These are phyloP conservation scores for Albula goreensis DNA, from an alignment of 2,113 vertebrate species.

Conservation along the genomic window DNA sequence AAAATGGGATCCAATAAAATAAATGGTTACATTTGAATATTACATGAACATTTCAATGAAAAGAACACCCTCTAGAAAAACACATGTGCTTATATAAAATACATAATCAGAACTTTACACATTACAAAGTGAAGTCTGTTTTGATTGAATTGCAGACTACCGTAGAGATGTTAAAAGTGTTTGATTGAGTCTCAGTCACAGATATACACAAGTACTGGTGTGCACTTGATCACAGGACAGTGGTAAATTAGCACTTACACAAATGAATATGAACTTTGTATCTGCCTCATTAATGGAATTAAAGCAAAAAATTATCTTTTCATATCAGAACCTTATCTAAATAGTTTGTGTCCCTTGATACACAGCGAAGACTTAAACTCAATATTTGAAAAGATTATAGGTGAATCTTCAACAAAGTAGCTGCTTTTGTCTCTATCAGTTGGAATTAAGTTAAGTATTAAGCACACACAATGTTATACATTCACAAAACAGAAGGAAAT, in stretches of 20 bases:
- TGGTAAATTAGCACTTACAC: conserved; percentile 67
- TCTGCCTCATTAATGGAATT: conserved; percentile 67
- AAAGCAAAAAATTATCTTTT: conserved; percentile 68
- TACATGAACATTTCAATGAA: no score
- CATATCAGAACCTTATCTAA: conserved; percentile 36
- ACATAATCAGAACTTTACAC: no score
- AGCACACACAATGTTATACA: conserved; percentile 58
- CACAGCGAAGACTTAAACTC: conserved; percentile 57
- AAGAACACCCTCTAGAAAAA: no score
- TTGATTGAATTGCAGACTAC: no score
- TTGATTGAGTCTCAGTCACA: no score
- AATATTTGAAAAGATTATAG: conserved; percentile 58
- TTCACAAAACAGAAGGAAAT: conserved; percentile 71
- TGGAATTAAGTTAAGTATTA: conserved; percentile 45
- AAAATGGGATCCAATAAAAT: no score
- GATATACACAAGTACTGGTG: not conserved
- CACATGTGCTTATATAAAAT: no score
- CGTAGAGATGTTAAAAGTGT: no score
- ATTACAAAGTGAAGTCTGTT: no score
- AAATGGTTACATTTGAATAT: no score
- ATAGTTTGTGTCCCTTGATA: conserved; percentile 64
- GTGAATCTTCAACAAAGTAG: conserved; percentile 53
- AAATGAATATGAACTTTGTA: conserved; percentile 54
- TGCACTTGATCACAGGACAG: conserved; percentile 48
- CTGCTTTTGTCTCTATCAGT: conserved; percentile 50